Base-by-base conservation (phyloP, 1,140 invertebrate genomes). In the Zaprionus taronus region DNA sequence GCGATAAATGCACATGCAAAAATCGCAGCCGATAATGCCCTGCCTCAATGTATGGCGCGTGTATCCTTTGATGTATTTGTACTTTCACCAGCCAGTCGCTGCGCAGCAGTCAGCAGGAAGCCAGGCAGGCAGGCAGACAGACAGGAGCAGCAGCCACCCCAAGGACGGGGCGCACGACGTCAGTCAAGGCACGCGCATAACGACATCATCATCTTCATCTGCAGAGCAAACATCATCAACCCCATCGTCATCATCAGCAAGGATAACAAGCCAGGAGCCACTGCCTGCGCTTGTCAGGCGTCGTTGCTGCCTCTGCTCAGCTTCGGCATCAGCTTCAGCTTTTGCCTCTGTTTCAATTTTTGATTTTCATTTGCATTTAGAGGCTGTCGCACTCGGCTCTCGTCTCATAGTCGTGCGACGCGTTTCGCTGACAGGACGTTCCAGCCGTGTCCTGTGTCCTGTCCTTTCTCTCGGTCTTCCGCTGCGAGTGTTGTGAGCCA, bases 331-430 rank as follows among this genome's bases (percentile, higher is more conserved):
- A 53, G 71, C 57, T 69, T 79, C 34, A 64, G 80, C 80, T 70
- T 51, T 63, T 62, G 80, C 69, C 71, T 81, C 68, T 67, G 83
- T 80, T 87, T 86, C 83, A 87, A 87, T 80, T 83, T 90, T 70
- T 77, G 83, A 89, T 90, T 89, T 89, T 81, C 75, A 89, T 89
- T 89, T 89, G 79, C 84, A 89, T 89, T 89, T 89, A 84, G 84
- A 87, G 83, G 69, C 80, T 69, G 80, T 55, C 80, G 66, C 56
- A 75, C 73, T 87, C 77, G 80, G 77, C 77, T 74, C 64, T 80
- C 60, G 77, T 49, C 51, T 83, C 83, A 86, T 83, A 87, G 83
- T 86, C 72, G 66, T 78, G 70, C 80, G 60, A 69, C 69, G 70
- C 79, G 85, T 64, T 85, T 72, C 61, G 69, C 66, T 74, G 85